Evolutionary conservation across 2,888 invertebrate species (phyloP).

Genomic region (Melinaea marsaeus): DNA sequence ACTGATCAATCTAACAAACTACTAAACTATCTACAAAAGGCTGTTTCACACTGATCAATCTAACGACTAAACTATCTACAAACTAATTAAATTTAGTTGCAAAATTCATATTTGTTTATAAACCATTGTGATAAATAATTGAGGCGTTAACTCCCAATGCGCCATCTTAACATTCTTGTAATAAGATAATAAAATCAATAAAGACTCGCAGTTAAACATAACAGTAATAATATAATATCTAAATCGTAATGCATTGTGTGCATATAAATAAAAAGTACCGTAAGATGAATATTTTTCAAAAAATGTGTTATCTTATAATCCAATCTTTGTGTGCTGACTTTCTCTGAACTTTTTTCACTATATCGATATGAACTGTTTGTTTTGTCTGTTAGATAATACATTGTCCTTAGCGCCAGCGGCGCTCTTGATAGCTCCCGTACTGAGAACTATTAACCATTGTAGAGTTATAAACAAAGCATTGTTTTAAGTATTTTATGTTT

Average conservation of each 20-base stretch:
- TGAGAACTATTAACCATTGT: constrained; percentile 47
- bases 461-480: constrained; percentile 37
- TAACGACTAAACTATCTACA: too few species aligned
- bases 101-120: too few species aligned
- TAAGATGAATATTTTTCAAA: constrained; percentile 53
- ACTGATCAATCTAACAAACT: too few species aligned
- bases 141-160: background rate
- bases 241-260: constrained; percentile 36
- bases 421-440: constrained; percentile 51
- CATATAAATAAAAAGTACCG: constrained; percentile 50
- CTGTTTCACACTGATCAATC: too few species aligned
- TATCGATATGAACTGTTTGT: constrained; percentile 60
- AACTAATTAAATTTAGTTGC: too few species aligned
- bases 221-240: constrained; percentile 31
- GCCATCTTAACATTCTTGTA: constrained; percentile 1
- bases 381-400: constrained; percentile 63
- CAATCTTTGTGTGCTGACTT: constrained; percentile 61
- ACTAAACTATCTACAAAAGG: too few species aligned
- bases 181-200: constrained; percentile 9
- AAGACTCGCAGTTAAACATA: constrained; percentile 24
- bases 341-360: constrained; percentile 52
- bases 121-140: background rate
- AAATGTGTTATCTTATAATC: constrained; percentile 53
- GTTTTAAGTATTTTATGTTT: constrained; percentile 36
- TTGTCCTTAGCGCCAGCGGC: constrained; percentile 65